Base-by-base conservation (phyloP, 1,140 invertebrate genomes). In the Lepidurus arcticus region DNA sequence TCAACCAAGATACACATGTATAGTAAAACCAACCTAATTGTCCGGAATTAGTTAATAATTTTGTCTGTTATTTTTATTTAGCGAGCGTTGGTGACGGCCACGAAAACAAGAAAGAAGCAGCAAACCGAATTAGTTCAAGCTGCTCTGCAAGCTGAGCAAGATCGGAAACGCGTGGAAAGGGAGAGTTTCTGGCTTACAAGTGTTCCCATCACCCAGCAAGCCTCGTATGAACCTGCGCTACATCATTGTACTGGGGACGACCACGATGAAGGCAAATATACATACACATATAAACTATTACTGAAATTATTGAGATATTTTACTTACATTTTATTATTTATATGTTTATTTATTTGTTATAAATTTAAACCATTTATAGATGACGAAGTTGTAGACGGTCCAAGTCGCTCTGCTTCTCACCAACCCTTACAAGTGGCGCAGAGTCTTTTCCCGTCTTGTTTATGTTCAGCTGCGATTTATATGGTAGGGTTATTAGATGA, bases 91-190 rank as follows among this genome's bases (percentile, higher is more conserved):
- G 97, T 99, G 21, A 98, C 98, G 43, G 97, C 98, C 1, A 99
- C 97, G 0, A 98, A 98, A 85, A 99, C 97, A 0, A 89, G 98
- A 26, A 96, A 98, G 82, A 99, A 99, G 84, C 96, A 99, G 84
- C 97, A 99, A 85, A 98, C 98, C 47, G 98, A 99, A 86, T 90
- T 98, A 77, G 96, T 99, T 45, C 93, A 97, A 83, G 91, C 92
- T 85, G 98, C 97, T 13, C 86, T 99, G 16, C 92, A 97, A 84
- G 94, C 95, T 43, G 94, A 98, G 83, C 95, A 98, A 83, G 96
- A 98, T 83, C 95, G 97, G 82, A 95, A 97, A 83, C 88, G 95
- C 34, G 91, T 93, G 45, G 96, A 98, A 83, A 85, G 98, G 53
- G 96, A 99, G 86, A 96, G 95, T 81, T 99, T 98, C 86, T 89